Conservation (phyloP, 2,113 vertebrate species). For the Pterocles gutturalis region DNA sequence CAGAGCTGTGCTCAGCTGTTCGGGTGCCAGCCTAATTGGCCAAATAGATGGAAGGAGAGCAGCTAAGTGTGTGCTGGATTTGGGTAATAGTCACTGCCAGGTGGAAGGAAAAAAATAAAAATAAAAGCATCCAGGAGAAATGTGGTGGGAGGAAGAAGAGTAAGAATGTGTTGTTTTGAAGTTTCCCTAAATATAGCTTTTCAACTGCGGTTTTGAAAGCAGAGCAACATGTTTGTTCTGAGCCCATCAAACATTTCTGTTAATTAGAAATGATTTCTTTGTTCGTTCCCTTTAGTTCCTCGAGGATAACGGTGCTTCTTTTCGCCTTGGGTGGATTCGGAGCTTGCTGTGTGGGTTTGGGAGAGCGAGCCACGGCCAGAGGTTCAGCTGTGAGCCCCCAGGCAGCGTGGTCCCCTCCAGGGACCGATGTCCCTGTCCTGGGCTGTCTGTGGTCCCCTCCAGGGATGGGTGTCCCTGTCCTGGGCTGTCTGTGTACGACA, state of each 20-base stretch:
- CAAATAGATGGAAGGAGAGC: background rate
- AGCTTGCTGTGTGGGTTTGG: background rate
- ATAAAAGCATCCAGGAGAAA: background rate
- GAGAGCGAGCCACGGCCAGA: background rate
- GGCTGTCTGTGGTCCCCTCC: background rate
- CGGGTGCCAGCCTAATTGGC: background rate
- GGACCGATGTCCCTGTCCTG: background rate
- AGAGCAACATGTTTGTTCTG: constrained; percentile 41
- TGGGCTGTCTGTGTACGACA: background rate
- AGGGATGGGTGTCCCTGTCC: background rate
- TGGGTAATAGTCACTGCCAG: background rate
- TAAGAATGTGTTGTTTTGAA: constrained; percentile 34
- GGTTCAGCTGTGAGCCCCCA: background rate
- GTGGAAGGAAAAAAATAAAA: background rate
- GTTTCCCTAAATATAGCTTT: constrained; percentile 51
- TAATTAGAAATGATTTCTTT: constrained; percentile 58
- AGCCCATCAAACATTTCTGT: constrained; percentile 43
- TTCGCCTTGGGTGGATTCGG: background rate
- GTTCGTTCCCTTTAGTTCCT: constrained; percentile 4
- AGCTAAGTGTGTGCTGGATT: background rate
- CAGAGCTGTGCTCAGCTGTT: background rate
- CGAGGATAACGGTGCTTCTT: background rate
- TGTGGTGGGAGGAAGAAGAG: background rate
- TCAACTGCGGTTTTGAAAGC: constrained; percentile 12
- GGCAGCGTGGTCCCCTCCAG: background rate